Evolutionary conservation across 2,888 invertebrate species (phyloP).

Genomic region (Hemistola chrysoprasaria): DNA sequence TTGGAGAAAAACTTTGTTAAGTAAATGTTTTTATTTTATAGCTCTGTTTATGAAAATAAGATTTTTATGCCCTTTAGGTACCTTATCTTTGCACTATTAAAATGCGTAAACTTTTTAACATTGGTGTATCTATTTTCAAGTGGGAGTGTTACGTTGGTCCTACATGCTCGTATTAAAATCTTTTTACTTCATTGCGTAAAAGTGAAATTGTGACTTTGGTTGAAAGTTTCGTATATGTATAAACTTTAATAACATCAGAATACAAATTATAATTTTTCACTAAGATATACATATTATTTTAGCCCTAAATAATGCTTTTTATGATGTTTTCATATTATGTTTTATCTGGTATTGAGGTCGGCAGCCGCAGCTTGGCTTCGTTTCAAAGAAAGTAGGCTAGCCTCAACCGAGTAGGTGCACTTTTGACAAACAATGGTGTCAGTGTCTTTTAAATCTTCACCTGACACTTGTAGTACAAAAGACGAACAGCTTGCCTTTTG

Average conservation of each 20-base stretch:
- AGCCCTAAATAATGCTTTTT: no score
- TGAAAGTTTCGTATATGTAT: no score
- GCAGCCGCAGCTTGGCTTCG: constrained; percentile 12
- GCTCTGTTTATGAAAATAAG: constrained; percentile 7
- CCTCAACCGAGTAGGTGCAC: constrained; percentile 11
- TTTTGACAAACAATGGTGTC: constrained; percentile 42
- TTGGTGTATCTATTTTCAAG: no score
- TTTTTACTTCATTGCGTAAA: no score
- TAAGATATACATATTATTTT: no score
- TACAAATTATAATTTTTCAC: no score
- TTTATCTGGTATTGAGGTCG: background rate
- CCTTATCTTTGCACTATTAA: no score
- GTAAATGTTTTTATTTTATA: constrained; percentile 15
- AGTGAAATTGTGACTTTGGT: no score
- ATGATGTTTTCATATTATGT: background rate
- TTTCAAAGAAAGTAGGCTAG: constrained; percentile 31
- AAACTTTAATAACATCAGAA: no score
- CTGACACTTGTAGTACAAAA: constrained; percentile 38
- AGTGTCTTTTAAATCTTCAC: constrained; percentile 31
- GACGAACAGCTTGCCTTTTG: constrained; percentile 26
- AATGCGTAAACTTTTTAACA: no score
- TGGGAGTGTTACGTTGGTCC: no score
- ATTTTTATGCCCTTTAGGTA: background rate
- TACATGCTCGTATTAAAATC: no score
- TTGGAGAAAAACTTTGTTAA: constrained; percentile 15